Evolutionary conservation across 2,113 vertebrate genomes (phyloP).

Genomic region (Pyxicephalus adspersus): DNA sequence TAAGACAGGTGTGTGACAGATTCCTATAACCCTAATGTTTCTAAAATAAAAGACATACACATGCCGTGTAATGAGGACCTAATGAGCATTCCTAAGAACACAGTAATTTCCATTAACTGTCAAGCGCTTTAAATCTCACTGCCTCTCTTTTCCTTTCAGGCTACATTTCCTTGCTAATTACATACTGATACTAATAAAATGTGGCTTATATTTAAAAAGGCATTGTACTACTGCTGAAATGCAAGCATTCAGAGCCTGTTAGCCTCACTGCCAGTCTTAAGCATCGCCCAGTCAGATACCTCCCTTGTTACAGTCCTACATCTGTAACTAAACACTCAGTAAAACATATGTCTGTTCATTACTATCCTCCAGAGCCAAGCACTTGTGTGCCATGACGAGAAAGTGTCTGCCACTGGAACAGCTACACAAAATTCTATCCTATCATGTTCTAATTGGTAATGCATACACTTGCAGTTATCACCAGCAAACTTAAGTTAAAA

Average conservation of each 20-base stretch:
- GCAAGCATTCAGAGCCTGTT: slow-evolving; percentile 20
- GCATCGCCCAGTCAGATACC: neutral
- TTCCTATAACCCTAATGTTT: no score
- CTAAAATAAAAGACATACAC: no score
- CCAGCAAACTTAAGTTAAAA: no score
- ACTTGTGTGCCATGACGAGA: neutral
- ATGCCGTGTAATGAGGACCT: no score
- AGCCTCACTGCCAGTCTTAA: slow-evolving; percentile 37
- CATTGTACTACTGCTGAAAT: slow-evolving; percentile 31
- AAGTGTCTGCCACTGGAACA: neutral
- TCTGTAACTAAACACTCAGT: slow-evolving; percentile 67
- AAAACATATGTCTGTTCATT: slow-evolving; percentile 67
- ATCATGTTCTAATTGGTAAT: no score
- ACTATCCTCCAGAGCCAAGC: slow-evolving; percentile 66
- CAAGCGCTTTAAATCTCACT: slow-evolving; percentile 34
- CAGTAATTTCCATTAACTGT: neutral
- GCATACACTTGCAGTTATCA: no score
- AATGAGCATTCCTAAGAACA: no score
- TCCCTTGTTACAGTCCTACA: slow-evolving; percentile 60
- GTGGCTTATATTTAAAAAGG: slow-evolving; percentile 60
- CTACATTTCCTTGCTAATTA: slow-evolving; percentile 61
- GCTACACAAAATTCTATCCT: no score
- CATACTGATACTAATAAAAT: slow-evolving; percentile 66
- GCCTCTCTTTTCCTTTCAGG: slow-evolving; percentile 37
- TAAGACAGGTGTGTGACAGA: no score